phyloP scores from a whole-genome alignment of 1,140 invertebrate genomes.

The Hyles euphorbiae region DNA sequence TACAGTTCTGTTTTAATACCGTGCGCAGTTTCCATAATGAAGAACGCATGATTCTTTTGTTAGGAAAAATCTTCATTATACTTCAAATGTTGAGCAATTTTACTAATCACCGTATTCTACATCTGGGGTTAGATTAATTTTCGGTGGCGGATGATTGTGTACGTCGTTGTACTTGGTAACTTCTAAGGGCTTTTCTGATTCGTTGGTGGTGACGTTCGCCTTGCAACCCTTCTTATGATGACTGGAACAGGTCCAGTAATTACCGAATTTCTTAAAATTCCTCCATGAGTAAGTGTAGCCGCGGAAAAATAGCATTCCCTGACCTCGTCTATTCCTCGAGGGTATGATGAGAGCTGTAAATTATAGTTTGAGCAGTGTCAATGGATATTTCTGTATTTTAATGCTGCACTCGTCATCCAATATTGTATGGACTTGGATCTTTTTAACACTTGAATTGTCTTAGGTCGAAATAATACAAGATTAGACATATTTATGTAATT shows the following conservation, averaged over 20 bases:
- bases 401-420: too few relatives aligned
- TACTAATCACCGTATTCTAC: conserved; percentile 3
- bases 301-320: conserved; percentile 36
- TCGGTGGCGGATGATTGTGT: conserved; percentile 42
- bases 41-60: too few relatives aligned
- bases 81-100: too few relatives aligned
- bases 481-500: too few relatives aligned
- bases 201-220: conserved; percentile 40
- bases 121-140: conserved; percentile 28
- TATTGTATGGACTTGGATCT: too few relatives aligned
- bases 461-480: too few relatives aligned
- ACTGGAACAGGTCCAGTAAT: conserved; percentile 55
- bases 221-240: conserved; percentile 56
- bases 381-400: too few relatives aligned
- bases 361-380: too few relatives aligned
- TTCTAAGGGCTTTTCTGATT: conserved; percentile 23
- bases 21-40: too few relatives aligned
- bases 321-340: conserved; percentile 32
- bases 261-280: conserved; percentile 38
- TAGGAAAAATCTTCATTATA: too few relatives aligned
- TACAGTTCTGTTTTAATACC: too few relatives aligned
- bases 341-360: conserved; percentile 34
- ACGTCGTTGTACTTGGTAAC: conserved; percentile 27
- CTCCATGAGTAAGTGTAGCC: conserved; percentile 50
- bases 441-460: too few relatives aligned